Base-by-base conservation (phyloP, 2,888 invertebrate genomes). In the Tetranychus piercei region DNA sequence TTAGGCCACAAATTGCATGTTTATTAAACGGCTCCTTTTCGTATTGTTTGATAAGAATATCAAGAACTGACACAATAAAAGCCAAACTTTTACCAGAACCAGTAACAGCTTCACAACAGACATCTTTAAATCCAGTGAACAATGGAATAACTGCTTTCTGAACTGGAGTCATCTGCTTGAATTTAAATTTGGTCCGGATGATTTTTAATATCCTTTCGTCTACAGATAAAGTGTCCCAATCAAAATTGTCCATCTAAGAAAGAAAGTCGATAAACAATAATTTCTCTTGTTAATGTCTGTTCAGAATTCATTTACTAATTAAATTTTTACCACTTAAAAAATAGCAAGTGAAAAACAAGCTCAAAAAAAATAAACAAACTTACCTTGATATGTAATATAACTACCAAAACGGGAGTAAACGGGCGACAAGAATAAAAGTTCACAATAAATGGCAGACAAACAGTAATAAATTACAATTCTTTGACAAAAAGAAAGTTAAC, bases 1-100 rank as follows among this genome's bases (percentile, higher is more conserved):
- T 88, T 18, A 99, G 85, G 0, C 90, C 92, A 65, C 92, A 94
- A 74, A 96, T 77, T 73, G 90, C 90, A 79, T 88, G 87, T 78
- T 87, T 86, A 76, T 87, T 87, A 85, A 90, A 87, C 1, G 85
- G 84, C 79, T 81, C 80, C 15, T 20, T 7, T 73, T 73, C 11
- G 55, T 23, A 64, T 64, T 73, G 80, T 79, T 84, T 84, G 80
- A 84, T 84, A 73, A 99, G 83, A 80, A 94, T 88, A 84, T 97
- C 92, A 73, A 99, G 80, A 80, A 94, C 82, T 0, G 99, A 99
- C 70, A 99, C 88, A 15, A 97, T 84, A 83, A 97, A 99, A 0
- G 97, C 94, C 66, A 99, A 83, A 0, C 97, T 99, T 84, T 99
- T 99, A 65, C 99, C 99, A 78, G 96, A 96, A 5, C 99, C 99